A percentile compares a stretch with the other conserved stretches of the same genome.
Evolutionary conservation across 2,888 invertebrate genomes (phyloP).

Genomic region (Andrena bucephala): DNA sequence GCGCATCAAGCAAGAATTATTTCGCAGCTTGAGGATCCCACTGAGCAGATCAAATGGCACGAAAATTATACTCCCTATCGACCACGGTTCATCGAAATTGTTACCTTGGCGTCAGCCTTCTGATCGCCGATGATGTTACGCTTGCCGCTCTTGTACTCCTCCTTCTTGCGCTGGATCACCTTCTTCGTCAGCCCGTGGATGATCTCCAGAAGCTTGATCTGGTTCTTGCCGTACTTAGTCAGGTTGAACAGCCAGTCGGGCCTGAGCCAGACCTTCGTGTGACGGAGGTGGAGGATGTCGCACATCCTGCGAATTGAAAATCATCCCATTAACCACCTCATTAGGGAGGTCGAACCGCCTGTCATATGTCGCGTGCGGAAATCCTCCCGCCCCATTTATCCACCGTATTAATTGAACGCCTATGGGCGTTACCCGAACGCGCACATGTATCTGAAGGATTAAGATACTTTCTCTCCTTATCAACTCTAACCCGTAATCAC

Average conservation of each 20-base stretch:
- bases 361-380: too few species aligned
- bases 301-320: constrained; percentile 87
- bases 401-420: too few species aligned
- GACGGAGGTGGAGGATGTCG: constrained; percentile 93
- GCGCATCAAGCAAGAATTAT: too few species aligned
- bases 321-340: neutral
- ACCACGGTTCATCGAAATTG: neutral
- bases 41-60: too few species aligned
- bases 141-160: constrained; percentile 89
- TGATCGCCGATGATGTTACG: constrained; percentile 82
- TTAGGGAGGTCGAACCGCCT: too few species aligned
- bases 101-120: constrained; percentile 57
- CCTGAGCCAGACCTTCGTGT: constrained; percentile 92
- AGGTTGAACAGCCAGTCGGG: constrained; percentile 92
- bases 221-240: constrained; percentile 91
- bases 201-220: constrained; percentile 90
- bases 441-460: too few species aligned
- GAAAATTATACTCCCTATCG: neutral
- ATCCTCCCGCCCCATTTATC: too few species aligned
- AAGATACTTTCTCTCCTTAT: too few species aligned
- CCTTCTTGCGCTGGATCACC: constrained; percentile 92
- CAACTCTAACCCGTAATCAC: neutral
- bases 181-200: constrained; percentile 93
- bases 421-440: too few species aligned
- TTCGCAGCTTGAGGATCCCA: too few species aligned